These are phyloP conservation scores for Vanacampus margaritifer DNA, from an alignment of 2,113 vertebrate species.

Conservation along the genomic window DNA sequence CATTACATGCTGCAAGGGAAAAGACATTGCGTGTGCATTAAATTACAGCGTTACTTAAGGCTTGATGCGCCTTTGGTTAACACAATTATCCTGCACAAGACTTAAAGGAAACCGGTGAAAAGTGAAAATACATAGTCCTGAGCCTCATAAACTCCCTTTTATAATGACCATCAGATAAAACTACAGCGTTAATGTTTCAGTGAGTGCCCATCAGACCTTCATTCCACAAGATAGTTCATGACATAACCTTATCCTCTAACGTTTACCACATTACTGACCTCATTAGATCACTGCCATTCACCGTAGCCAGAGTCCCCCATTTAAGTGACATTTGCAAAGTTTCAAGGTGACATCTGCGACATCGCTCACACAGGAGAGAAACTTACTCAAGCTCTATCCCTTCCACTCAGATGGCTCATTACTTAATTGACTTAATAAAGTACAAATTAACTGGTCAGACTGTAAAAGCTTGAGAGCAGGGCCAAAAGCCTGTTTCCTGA, in stretches of 20 bases:
- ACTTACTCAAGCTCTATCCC: slow-evolving; percentile 18
- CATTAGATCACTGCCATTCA: slow-evolving; percentile 16
- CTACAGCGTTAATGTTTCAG: neutral
- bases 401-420: slow-evolving; percentile 39
- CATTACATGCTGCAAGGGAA: neutral
- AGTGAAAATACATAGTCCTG: neutral
- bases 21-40: neutral
- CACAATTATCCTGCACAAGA: neutral
- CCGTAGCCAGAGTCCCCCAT: neutral
- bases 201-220: neutral
- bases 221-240: neutral
- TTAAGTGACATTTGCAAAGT: slow-evolving; percentile 22
- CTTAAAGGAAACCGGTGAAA: neutral
- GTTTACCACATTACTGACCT: slow-evolving; percentile 13
- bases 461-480: slow-evolving; percentile 9
- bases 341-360: slow-evolving; percentile 22
- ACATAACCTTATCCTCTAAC: slow-evolving; percentile 8
- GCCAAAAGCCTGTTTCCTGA: neutral
- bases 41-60: neutral
- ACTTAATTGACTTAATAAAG: slow-evolving; percentile 60
- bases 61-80: neutral
- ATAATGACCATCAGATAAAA: neutral
- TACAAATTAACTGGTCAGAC: slow-evolving; percentile 11
- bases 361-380: slow-evolving; percentile 21
- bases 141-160: neutral